Evolutionary conservation across 1,140 invertebrate species (phyloP).

Genomic region (Schlechtendalia chinensis): DNA sequence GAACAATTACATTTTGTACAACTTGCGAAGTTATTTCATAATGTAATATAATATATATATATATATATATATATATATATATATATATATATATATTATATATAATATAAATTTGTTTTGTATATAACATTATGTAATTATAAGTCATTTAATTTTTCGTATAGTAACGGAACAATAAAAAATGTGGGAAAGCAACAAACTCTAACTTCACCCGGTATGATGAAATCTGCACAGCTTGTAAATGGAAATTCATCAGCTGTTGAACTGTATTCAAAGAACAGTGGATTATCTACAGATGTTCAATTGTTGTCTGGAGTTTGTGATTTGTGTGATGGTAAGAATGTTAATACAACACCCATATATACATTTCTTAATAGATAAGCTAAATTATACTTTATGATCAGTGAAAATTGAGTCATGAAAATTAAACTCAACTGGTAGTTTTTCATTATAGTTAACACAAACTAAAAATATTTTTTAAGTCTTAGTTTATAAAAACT

Average conservation of each 20-base stretch:
- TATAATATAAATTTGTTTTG: background rate
- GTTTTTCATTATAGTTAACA: too few species aligned
- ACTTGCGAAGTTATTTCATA: background rate
- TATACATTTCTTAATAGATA: background rate
- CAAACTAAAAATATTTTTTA: too few species aligned
- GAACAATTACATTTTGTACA: too few species aligned
- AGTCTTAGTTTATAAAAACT: too few species aligned
- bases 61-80: too few species aligned
- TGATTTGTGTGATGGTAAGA: slow-evolving; percentile 28
- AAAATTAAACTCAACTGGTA: too few species aligned
- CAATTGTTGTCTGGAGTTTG: slow-evolving; percentile 8
- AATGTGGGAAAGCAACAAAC: background rate
- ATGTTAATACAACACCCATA: background rate
- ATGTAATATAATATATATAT: background rate
- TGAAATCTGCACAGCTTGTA: slow-evolving; percentile 28
- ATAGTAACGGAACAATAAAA: background rate
- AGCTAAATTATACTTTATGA: too few species aligned
- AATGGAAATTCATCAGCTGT: slow-evolving; percentile 20
- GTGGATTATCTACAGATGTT: background rate
- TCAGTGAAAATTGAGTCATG: too few species aligned
- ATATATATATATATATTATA: too few species aligned
- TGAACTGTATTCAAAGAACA: slow-evolving; percentile 23
- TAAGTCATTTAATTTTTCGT: too few species aligned
- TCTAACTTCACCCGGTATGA: background rate
- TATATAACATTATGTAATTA: too few species aligned